Base-by-base conservation (phyloP, 2,797 vertebrate genomes). In the Acomys russatus region DNA sequence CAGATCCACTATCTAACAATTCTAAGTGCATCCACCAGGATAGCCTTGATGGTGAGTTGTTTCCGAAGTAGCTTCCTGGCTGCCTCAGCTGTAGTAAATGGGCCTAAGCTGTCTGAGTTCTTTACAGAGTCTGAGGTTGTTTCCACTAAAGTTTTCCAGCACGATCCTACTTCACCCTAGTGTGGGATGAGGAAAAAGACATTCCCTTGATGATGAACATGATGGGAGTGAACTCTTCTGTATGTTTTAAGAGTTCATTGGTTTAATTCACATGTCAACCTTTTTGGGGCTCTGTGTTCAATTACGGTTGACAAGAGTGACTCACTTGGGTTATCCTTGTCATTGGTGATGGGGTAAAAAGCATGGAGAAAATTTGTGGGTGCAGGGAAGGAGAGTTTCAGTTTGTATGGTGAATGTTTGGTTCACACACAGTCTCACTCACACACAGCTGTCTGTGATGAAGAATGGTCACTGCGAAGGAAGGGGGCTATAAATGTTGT, bases 401-500 rank as follows among this genome's bases (percentile, higher is more conserved):
- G 20, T 95, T 79, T 94, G 82, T 85, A 80, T 94, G 94, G 96
- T 91, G 51, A 74, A 73, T 95, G 85, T 54, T 54, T 49, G 88
- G 61, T 73, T 96, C 93, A 87, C 74, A 89, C 11, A n/a, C 76
- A 71, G 51, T 96, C 82, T 96, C 91, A 33, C 22, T 8, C 0
- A 49, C 80, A 61, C 68, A 59, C 49, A 59, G 28, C 95, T 97
- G 96, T 98, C 98, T 98, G 98, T 98, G 98, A 98, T 98, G 98
- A 98, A 98, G 98, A 97, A 98, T 96, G 95, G 80, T 96, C 96
- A 94, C 94, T 93, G 95, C 66, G 94, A 96, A 94, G 74, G 90
- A 85, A 77, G 70, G 92, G 49, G 86, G 97, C 96, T 95, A 44
- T 96, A 97, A 97, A 64, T 91, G 94, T 74, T 94, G 94, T 66